Evolutionary conservation across 2,113 vertebrate species (phyloP).

Genomic region (Antennarius striatus): DNA sequence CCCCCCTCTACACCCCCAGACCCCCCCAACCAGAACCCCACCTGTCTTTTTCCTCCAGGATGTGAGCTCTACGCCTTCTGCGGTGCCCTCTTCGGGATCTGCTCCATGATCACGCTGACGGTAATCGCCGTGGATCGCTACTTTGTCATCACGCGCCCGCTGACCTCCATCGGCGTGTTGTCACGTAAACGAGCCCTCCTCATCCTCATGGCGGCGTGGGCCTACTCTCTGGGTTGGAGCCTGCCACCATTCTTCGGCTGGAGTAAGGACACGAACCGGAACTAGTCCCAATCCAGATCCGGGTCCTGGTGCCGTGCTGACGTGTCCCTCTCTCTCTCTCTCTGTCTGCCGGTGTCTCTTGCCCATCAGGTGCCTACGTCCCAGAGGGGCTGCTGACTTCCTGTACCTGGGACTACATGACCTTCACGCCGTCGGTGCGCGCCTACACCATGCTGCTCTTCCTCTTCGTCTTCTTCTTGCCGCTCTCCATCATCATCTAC

Average conservation of each 20-base stretch:
- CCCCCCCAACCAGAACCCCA: too few species aligned
- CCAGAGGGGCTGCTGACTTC: conserved; percentile 94
- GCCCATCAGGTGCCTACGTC: conserved; percentile 86
- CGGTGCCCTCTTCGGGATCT: conserved; percentile 76
- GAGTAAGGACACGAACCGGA: conserved; percentile 58
- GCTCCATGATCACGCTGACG: conserved; percentile 77
- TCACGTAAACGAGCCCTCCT: conserved; percentile 63
- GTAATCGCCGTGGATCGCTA: conserved; percentile 74
- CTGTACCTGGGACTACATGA: conserved; percentile 95
- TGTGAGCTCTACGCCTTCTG: conserved; percentile 77
- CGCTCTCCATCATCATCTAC: conserved; percentile 89
- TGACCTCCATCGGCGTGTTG: conserved; percentile 73
- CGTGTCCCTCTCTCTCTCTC: background rate
- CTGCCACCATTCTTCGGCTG: conserved; percentile 78
- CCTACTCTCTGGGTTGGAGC: conserved; percentile 74
- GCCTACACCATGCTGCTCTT: conserved; percentile 96
- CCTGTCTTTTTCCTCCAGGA: conserved; percentile 25
- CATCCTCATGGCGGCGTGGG: conserved; percentile 63
- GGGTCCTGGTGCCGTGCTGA: too few species aligned
- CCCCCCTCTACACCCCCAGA: too few species aligned
- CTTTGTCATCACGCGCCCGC: conserved; percentile 75
- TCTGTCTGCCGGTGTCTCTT: background rate
- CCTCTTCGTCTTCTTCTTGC: conserved; percentile 93
- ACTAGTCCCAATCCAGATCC: too few species aligned
- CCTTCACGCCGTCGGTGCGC: conserved; percentile 89